phyloP scores from a whole-genome alignment of 92 coral and sea anemone genomes.

The Virgularia gustaviana region DNA sequence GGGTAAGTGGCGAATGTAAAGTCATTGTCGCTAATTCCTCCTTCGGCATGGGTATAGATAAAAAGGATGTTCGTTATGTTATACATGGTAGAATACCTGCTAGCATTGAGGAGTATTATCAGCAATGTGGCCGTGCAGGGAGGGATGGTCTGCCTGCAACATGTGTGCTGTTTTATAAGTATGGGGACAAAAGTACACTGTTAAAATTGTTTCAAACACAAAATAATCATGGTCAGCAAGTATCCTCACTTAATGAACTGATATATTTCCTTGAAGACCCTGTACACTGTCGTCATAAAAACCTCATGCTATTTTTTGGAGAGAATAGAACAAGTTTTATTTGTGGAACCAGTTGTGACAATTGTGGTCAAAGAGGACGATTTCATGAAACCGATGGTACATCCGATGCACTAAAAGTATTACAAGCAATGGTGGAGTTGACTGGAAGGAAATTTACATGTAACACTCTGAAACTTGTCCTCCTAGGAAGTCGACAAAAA shows the following conservation, averaged over 20 bases:
- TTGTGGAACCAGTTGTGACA: slow-evolving; percentile 47
- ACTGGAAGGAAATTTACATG: slow-evolving; percentile 34
- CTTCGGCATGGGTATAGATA: slow-evolving; percentile 24
- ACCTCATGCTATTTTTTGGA: slow-evolving; percentile 43
- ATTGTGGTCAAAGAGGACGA: slow-evolving; percentile 33
- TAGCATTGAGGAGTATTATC: too few species aligned
- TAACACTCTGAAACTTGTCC: slow-evolving; percentile 37
- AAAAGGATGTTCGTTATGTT: slow-evolving; percentile 14
- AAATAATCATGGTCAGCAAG: slow-evolving; percentile 18
- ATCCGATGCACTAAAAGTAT: slow-evolving; percentile 50
- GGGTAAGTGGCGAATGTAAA: slow-evolving; percentile 1
- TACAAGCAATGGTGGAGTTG: slow-evolving; percentile 46
- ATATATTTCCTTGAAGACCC: slow-evolving; percentile 45
- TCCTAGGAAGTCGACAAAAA: slow-evolving; percentile 49
- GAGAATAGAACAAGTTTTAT: slow-evolving; percentile 31
- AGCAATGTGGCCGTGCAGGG: slow-evolving; percentile 23
- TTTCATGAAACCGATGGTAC: slow-evolving; percentile 49
- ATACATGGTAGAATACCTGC: slow-evolving; percentile 23
- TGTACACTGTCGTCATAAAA: slow-evolving; percentile 45
- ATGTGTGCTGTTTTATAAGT: slow-evolving; percentile 39
- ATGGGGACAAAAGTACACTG: slow-evolving; percentile 40
- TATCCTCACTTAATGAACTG: slow-evolving; percentile 31
- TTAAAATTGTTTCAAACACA: slow-evolving; percentile 37
- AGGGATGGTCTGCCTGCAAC: slow-evolving; percentile 6
- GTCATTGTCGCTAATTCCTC: slow-evolving; percentile 14